phyloP scores from a whole-genome alignment of 2,888 invertebrate species.

The Dorcus hopei region DNA sequence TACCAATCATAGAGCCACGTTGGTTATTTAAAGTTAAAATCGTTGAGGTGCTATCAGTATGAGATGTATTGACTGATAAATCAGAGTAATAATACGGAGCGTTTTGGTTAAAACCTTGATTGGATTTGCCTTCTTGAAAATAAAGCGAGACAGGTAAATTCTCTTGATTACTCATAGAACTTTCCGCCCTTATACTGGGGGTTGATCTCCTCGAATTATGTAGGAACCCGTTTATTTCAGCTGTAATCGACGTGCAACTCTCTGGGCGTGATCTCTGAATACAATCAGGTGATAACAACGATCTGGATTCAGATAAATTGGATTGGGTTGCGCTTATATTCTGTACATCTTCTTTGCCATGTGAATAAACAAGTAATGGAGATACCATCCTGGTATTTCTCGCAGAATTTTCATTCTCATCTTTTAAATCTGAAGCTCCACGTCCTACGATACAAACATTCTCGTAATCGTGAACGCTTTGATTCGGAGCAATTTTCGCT shows the following conservation, averaged over 20 bases:
- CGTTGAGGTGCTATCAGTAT: constrained; percentile 35
- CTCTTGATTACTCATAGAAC: constrained; percentile 32
- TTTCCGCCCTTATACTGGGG: constrained; percentile 33
- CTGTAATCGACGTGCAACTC: constrained; percentile 39
- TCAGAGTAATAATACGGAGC: constrained; percentile 89
- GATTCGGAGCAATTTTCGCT: neutral
- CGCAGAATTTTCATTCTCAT: constrained; percentile 15
- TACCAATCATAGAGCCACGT: constrained; percentile 60
- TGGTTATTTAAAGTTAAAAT: constrained; percentile 65
- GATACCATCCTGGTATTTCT: neutral
- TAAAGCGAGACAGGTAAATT: constrained; percentile 14
- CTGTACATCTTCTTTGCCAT: constrained; percentile 23
- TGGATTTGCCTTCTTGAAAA: constrained; percentile 25
- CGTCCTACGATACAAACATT: constrained; percentile 36
- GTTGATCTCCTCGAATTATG: constrained; percentile 38
- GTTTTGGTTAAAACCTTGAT: constrained; percentile 45
- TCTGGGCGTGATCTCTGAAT: constrained; percentile 36
- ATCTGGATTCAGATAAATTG: constrained; percentile 22
- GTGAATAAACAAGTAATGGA: constrained; percentile 8
- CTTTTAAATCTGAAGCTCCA: constrained; percentile 3
- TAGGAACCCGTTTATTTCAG: constrained; percentile 39
- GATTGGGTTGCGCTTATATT: constrained; percentile 22
- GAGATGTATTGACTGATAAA: constrained; percentile 49
- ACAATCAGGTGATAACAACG: constrained; percentile 34
- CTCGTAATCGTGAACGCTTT: constrained; percentile 37